These are phyloP conservation scores for Cuculus canorus DNA, from an alignment of 2,797 vertebrate species.

Conservation along the genomic window DNA sequence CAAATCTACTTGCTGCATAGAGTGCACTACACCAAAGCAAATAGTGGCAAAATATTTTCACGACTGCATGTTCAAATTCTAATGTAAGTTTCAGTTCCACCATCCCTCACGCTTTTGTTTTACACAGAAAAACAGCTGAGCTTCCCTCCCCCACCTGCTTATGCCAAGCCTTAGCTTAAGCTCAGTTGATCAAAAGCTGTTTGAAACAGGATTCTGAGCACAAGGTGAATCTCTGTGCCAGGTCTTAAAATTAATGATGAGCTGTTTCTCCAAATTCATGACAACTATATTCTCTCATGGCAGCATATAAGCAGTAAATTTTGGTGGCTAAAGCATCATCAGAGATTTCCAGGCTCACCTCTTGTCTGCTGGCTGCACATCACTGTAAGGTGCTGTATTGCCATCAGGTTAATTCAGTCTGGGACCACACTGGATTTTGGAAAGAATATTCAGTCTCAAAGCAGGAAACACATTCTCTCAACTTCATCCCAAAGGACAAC, in stretches of 20 bases:
- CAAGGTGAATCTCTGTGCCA: neutral
- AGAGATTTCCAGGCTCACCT: neutral
- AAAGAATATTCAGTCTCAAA: neutral
- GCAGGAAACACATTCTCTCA: neutral
- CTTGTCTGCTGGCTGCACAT: neutral
- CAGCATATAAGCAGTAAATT: neutral
- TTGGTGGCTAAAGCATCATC: neutral
- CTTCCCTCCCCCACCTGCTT: neutral
- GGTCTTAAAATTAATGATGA: neutral
- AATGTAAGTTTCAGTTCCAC: constrained; percentile 45
- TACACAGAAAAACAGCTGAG: constrained; percentile 13
- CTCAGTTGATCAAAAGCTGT: neutral
- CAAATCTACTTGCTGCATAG: neutral
- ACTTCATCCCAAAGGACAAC: neutral
- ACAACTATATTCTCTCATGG: neutral
- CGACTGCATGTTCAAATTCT: neutral
- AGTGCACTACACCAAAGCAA: neutral
- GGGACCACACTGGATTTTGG: neutral
- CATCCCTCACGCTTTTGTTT: constrained; percentile 1
- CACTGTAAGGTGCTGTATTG: neutral
- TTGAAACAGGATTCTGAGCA: neutral
- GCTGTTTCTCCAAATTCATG: neutral
- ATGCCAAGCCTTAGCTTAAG: neutral
- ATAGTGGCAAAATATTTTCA: neutral
- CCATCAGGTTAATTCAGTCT: neutral